phyloP scores from a whole-genome alignment of 2,888 invertebrate species.

The Stenotaenia linearis region DNA sequence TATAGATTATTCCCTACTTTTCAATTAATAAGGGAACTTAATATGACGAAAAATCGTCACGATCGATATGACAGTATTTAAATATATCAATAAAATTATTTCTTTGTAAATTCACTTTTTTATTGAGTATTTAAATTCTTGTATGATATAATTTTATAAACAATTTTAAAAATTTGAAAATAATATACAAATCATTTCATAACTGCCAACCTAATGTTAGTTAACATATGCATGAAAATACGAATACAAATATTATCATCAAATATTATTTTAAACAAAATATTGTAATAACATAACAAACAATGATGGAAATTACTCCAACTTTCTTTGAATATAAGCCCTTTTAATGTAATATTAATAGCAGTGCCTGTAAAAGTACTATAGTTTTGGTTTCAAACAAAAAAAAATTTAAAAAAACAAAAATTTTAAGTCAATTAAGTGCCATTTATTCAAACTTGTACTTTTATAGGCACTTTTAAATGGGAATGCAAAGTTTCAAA shows the following conservation, averaged over 20 bases:
- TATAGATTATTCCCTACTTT: too few relatives aligned
- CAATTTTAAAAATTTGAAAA: not conserved
- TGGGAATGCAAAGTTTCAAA: conserved; percentile 22
- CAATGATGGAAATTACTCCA: not conserved
- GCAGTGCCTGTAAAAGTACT: not conserved
- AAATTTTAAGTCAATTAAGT: not conserved
- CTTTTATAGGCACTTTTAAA: conserved; percentile 32
- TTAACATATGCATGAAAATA: too few relatives aligned
- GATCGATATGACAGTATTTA: too few relatives aligned
- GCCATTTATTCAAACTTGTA: not conserved
- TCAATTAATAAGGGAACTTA: too few relatives aligned
- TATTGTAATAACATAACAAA: not conserved
- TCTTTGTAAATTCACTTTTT: too few relatives aligned
- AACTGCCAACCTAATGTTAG: not conserved
- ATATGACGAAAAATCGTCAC: too few relatives aligned
- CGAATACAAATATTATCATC: not conserved
- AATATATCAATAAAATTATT: too few relatives aligned
- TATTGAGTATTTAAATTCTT: not conserved
- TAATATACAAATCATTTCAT: not conserved
- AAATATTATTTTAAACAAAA: not conserved
- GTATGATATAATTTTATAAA: not conserved
- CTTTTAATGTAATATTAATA: not conserved
- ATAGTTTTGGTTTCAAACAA: not conserved
- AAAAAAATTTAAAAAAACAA: not conserved
- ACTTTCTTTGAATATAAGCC: not conserved